Base-by-base conservation (phyloP, 2,797 vertebrate species). In the Margarornis squamiger region DNA sequence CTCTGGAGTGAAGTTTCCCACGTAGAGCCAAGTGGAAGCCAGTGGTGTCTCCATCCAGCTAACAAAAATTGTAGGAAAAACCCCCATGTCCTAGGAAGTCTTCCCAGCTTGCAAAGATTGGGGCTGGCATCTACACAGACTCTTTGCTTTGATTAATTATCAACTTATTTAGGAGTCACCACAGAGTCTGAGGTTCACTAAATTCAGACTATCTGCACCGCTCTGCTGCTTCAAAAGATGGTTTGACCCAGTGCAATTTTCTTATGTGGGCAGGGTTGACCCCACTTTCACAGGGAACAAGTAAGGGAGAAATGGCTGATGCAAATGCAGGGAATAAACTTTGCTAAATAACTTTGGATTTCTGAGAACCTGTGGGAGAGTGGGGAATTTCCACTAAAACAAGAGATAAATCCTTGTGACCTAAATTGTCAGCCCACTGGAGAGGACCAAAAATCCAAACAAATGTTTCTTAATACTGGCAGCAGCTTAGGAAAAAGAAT, bases 401-500 rank as follows among this genome's bases (percentile, higher is more conserved):
- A 2, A 72, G 61, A 48, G n/a, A 72, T 30, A 87, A 89, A 83
- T 84, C 62, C 48, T 41, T 72, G 38, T 55, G 71, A 84, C 57
- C 65, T 74, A n/a, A 59, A 8, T 58, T 78, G 36, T 73, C 78
- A 88, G 46, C 12, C 74, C 36, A 15, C 39, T 84, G 65, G 58
- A 92, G 77, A 66, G 32, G 26, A 72, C 51, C 46, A 18, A 72
- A 92, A 91, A 55, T 88, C 62, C 49, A 89, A 87, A 89, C 45
- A 94, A 92, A 83, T 51, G 24, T 23, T 82, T 88, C 58, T 87
- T 93, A 88, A 63, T 84, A 41, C 20, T 92, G 89, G 89, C 76
- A 91, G 79, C 16, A 89, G 29, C 48, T 83, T 39, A 63, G 55
- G 76, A 72, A 65, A 70, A 79, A 74, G 39, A 71, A 81, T 7